phyloP scores from a whole-genome alignment of 53 echinoderm and acorn worm genomes.

The Antedon mediterranea region DNA sequence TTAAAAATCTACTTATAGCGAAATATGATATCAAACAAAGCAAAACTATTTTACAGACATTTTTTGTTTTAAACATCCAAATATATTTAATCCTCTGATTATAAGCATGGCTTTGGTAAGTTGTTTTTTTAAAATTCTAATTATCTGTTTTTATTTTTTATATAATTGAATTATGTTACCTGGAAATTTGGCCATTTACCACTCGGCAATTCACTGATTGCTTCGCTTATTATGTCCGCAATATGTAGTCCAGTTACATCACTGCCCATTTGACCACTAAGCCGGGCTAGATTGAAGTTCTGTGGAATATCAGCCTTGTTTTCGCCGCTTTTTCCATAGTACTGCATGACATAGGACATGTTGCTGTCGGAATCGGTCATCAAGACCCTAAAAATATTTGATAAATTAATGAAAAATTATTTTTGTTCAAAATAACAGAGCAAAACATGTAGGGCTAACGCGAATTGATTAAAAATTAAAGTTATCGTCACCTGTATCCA shows the following conservation, averaged over 20 bases:
- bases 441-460: not conserved
- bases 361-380: constrained; percentile 56
- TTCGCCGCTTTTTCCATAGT: constrained; percentile 45
- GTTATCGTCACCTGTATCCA: constrained; percentile 94
- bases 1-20: no score
- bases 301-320: constrained; percentile 58
- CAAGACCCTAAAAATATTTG: constrained; percentile 31
- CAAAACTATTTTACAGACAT: not conserved
- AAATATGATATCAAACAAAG: not conserved
- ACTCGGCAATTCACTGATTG: constrained; percentile 32
- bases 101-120: no score
- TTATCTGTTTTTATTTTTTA: no score
- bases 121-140: no score
- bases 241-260: constrained; percentile 46
- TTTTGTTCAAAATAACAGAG: not conserved
- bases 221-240: constrained; percentile 29
- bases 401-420: not conserved
- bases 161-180: no score
- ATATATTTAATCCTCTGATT: no score
- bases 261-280: constrained; percentile 17
- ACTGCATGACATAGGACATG: constrained; percentile 29
- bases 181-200: constrained; percentile 70
- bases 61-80: no score
- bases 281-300: constrained; percentile 58
- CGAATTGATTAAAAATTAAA: no score